Base-by-base conservation (phyloP, 2,113 vertebrate species). In the Accipiter virgatus region DNA sequence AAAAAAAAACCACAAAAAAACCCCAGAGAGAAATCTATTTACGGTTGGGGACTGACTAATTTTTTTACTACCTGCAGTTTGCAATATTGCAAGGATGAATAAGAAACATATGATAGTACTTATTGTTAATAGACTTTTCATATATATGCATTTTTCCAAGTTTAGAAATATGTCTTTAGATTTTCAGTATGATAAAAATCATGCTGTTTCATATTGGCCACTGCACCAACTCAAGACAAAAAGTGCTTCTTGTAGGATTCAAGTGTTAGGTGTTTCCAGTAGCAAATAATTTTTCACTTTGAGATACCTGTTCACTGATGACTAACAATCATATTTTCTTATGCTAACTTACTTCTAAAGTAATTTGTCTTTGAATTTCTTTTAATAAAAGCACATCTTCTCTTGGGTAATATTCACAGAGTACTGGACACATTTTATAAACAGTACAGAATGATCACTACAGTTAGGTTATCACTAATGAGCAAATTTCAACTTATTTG, bases 181-280 rank as follows among this genome's bases (percentile, higher is more conserved):
- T 53, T 71, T 86, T 82, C 22, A 80, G 32, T 32, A 8, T 12
- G 38, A 9, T 70, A 45, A 74, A 19, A n/a, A 25, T 56, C 32
- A 38, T 1, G 1, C 6, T 56, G 34, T 36, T 79, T 91, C 1
- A 0, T 8, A 6, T 3, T 50, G 29, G 53, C 22, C n/a, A 38
- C 2, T 3, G 17, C 22, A 77, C 5, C 52, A 80, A 62, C 34
- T 43, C 42, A 58, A 83, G 31, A 58, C 3, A 74, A 67, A 52
- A 86, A 59, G 1, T 32, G 23, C 6, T 77, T 81, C 48, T 75
- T 75, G 15, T 11, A 70, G 36, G 34, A 72, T 40, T 63, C 42
- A 36, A 72, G 19, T 12, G 34, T 67, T n/a, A 75, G n/a, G 8
- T 34, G 21, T 71, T 86, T 58, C 34, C 58, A 62, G 32, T 43